Percentiles rank a stretch among this genome's conserved stretches.
Evolutionary conservation across 2,113 vertebrate species (phyloP).

Genomic region (Antidorcas marsupialis): DNA sequence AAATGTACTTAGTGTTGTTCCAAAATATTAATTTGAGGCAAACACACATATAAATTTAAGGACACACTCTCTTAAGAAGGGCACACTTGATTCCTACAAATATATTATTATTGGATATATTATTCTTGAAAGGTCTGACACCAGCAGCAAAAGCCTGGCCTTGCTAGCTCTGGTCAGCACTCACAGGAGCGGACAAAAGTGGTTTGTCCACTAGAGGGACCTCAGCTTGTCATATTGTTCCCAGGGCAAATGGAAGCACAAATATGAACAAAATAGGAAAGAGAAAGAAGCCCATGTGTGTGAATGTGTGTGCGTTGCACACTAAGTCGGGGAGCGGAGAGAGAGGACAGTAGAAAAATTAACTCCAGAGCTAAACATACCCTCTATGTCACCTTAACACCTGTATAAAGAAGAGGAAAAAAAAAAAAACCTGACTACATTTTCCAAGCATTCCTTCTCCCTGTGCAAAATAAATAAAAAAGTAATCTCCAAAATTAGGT

Average conservation of each 20-base stretch:
- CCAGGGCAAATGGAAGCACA: neutral
- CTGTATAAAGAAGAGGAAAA: neutral
- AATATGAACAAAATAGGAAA: neutral
- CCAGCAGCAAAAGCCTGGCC: neutral
- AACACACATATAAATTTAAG: neutral
- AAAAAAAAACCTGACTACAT: neutral
- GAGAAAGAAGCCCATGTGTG: neutral
- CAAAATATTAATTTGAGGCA: neutral
- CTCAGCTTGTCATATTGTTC: neutral
- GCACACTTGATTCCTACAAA: neutral
- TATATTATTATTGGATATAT: neutral
- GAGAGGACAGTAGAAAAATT: neutral
- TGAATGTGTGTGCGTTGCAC: neutral
- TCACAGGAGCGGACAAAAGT: neutral
- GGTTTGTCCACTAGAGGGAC: conserved; percentile 67
- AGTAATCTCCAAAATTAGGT: neutral
- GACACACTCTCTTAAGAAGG: neutral
- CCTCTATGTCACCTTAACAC: neutral
- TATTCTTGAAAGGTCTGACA: neutral
- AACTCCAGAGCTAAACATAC: neutral
- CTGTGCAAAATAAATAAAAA: conserved; percentile 34
- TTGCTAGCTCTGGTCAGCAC: neutral
- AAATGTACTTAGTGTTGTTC: neutral
- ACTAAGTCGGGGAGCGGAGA: neutral
- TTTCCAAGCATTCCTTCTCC: conserved; percentile 20